Evolutionary conservation across 2,888 invertebrate species (phyloP).

Genomic region (Phragmatobia fuliginosa): DNA sequence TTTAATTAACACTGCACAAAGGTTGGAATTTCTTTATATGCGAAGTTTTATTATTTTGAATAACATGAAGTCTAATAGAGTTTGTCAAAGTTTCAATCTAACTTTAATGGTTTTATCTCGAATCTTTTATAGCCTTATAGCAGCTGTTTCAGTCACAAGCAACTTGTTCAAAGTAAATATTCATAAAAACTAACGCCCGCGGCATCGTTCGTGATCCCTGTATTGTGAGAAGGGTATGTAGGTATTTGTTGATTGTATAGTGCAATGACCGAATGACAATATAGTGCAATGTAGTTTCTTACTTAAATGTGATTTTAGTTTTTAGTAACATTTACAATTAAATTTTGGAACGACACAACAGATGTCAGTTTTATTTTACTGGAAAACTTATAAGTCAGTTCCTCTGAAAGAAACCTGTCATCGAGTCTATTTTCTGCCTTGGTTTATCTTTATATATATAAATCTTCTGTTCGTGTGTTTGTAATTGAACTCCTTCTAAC

Average conservation of each 20-base stretch:
- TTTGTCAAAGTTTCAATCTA: not conserved
- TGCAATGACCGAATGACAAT: too few relatives aligned
- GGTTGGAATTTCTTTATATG: not conserved
- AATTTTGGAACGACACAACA: not conserved
- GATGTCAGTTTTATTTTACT: not conserved
- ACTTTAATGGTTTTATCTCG: not conserved
- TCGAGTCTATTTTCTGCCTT: too few relatives aligned
- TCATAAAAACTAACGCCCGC: not conserved
- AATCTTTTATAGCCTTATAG: not conserved
- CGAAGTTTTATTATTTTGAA: not conserved
- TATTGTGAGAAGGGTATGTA: not conserved
- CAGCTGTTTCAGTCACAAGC: not conserved
- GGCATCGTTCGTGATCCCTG: not conserved
- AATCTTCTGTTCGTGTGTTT: too few relatives aligned
- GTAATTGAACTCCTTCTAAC: too few relatives aligned
- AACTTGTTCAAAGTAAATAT: not conserved
- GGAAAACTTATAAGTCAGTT: too few relatives aligned
- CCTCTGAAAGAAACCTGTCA: too few relatives aligned
- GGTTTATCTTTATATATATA: too few relatives aligned
- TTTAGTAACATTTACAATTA: not conserved
- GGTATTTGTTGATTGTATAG: not conserved
- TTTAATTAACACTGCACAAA: not conserved
- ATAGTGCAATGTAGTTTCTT: too few relatives aligned
- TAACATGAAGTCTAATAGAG: not conserved
- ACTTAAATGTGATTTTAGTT: not conserved